Conservation (phyloP, 1,140 invertebrate genomes). For the Battus philenor region DNA sequence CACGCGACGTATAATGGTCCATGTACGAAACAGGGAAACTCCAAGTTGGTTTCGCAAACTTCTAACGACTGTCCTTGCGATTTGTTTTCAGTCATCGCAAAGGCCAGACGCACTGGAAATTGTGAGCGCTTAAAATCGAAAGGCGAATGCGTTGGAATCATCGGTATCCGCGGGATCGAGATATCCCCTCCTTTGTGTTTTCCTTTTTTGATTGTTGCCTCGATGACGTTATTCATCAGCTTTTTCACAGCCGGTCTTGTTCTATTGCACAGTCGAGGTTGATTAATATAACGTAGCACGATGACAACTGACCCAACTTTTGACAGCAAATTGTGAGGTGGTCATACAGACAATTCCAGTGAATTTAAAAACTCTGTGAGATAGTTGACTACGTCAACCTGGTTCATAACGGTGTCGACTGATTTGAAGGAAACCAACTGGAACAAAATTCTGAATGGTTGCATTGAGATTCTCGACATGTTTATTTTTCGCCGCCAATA, state of each 20-base stretch:
- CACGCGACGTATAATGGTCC: slow-evolving; percentile 27
- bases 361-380: too few relatives aligned
- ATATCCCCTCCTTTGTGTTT: slow-evolving; percentile 35
- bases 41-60: slow-evolving; percentile 16
- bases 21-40: slow-evolving; percentile 26
- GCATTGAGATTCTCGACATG: slow-evolving; percentile 49
- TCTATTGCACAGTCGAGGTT: too few relatives aligned
- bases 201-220: slow-evolving; percentile 24
- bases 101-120: too few relatives aligned
- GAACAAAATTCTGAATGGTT: slow-evolving; percentile 31
- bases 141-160: slow-evolving; percentile 23
- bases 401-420: too few relatives aligned
- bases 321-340: slow-evolving; percentile 27
- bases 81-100: too few relatives aligned
- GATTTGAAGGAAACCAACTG: slow-evolving; percentile 35
- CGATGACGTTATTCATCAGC: slow-evolving; percentile 39
- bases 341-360: too few relatives aligned
- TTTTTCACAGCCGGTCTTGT: slow-evolving; percentile 56
- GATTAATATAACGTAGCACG: too few relatives aligned
- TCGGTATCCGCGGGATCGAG: too few relatives aligned
- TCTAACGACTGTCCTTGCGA: too few relatives aligned
- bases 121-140: too few relatives aligned
- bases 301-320: slow-evolving; percentile 46
- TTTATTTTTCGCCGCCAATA: slow-evolving; percentile 54
- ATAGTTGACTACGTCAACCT: too few relatives aligned